These are phyloP conservation scores for Neofelis nebulosa DNA, from an alignment of 2,113 vertebrate species.

Conservation along the genomic window DNA sequence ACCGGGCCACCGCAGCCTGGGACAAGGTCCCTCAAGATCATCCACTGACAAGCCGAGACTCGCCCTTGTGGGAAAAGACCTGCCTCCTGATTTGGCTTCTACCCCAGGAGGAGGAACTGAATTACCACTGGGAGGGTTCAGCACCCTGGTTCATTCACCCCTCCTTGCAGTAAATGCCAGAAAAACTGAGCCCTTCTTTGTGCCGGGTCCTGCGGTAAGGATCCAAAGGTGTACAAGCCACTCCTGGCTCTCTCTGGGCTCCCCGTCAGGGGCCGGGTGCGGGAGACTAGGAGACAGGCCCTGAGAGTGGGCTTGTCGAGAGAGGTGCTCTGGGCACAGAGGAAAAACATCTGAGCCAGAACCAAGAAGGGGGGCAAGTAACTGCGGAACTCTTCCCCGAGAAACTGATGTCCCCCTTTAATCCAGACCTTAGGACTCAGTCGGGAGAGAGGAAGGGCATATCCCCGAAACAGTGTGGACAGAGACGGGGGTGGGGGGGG, in stretches of 20 bases:
- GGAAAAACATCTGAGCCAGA: background rate
- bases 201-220: background rate
- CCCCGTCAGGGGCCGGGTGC: background rate
- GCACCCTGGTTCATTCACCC: background rate
- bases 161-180: background rate
- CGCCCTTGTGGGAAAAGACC: background rate
- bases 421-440: background rate
- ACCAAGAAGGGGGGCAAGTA: no score
- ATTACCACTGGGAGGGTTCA: background rate
- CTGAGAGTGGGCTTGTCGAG: background rate
- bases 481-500: rapidly evolving
- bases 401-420: background rate
- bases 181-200: background rate
- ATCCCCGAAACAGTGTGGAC: background rate
- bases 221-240: background rate
- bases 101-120: background rate
- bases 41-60: background rate
- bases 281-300: background rate
- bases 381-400: background rate
- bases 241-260: background rate
- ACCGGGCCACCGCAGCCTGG: background rate
- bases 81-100: conserved; percentile 21
- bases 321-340: background rate
- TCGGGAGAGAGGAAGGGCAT: background rate
- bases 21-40: conserved; percentile 29